Percentiles rank a stretch among this genome's conserved stretches.
These are phyloP conservation scores for Agraylea sexmaculata DNA, from an alignment of 1,140 invertebrate genomes.

Conservation along the genomic window DNA sequence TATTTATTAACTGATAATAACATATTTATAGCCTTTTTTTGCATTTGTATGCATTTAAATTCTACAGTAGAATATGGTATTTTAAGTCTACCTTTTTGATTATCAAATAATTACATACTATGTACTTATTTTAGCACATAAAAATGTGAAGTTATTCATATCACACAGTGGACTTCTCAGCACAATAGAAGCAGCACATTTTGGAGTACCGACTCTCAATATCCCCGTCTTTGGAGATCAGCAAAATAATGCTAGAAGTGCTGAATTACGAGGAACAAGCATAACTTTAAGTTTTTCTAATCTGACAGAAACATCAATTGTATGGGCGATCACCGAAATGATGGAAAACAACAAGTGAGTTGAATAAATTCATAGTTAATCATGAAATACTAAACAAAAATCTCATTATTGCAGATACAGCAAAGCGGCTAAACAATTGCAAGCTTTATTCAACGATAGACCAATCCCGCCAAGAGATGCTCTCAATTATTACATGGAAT, in stretches of 20 bases:
- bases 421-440: conserved; percentile 6
- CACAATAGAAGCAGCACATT: conserved; percentile 47
- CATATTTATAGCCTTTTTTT: too few relatives aligned
- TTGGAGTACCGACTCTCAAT: conserved; percentile 51
- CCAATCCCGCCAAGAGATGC: conserved; percentile 11
- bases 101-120: conserved; percentile 1
- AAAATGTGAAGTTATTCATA: conserved; percentile 37
- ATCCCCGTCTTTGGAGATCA: conserved; percentile 51
- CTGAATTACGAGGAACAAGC: conserved; percentile 22
- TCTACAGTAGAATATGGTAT: too few relatives aligned
- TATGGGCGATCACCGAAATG: conserved; percentile 25
- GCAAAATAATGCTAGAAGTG: conserved; percentile 36
- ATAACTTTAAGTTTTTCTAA: conserved; percentile 23
- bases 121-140: conserved; percentile 14
- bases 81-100: too few relatives aligned
- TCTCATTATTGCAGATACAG: too few relatives aligned
- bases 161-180: conserved; percentile 57
- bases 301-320: conserved; percentile 22
- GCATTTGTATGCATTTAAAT: too few relatives aligned
- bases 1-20: too few relatives aligned
- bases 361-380: too few relatives aligned
- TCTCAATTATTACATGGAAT: conserved; percentile 9
- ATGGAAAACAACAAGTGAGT: conserved; percentile 19
- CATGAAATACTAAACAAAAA: too few relatives aligned
- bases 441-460: conserved; percentile 9